Evolutionary conservation across 2,888 invertebrate species (phyloP).

Genomic region (Cheilosia pagana): DNA sequence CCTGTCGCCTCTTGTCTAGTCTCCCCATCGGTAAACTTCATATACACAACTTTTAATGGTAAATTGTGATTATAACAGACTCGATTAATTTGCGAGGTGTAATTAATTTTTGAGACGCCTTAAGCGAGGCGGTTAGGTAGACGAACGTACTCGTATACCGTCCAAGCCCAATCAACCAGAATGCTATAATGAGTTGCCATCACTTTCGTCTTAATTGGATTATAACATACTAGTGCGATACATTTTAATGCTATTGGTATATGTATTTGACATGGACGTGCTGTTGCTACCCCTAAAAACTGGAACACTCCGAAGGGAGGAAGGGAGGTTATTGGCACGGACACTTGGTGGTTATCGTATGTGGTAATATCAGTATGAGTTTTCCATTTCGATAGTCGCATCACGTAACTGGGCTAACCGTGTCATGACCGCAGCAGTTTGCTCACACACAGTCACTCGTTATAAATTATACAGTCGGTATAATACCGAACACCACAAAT

Average conservation of each 20-base stretch:
- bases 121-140: conserved; percentile 10
- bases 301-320: conserved; percentile 4
- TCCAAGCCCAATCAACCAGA: conserved; percentile 57
- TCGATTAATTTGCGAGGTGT: conserved; percentile 48
- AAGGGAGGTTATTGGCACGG: conserved; percentile 51
- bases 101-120: conserved; percentile 53
- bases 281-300: conserved; percentile 31
- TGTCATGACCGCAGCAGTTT: conserved; percentile 67
- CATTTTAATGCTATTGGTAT: conserved; percentile 8
- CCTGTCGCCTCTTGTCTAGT: not conserved
- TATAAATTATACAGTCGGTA: too few relatives aligned
- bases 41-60: conserved; percentile 24
- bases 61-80: conserved; percentile 48
- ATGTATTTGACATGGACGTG: not conserved
- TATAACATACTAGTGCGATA: conserved; percentile 51
- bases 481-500: conserved; percentile 36
- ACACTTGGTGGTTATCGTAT: conserved; percentile 18
- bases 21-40: conserved; percentile 10
- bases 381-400: conserved; percentile 61
- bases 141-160: not conserved
- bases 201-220: conserved; percentile 66
- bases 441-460: conserved; percentile 31
- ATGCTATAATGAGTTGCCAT: conserved; percentile 48
- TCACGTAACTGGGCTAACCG: conserved; percentile 69
- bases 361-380: conserved; percentile 21